Evolutionary conservation across 2,797 vertebrate genomes (phyloP), one percentile per base, ranked within the genome.

Genomic region (Clamator glandarius): DNA sequence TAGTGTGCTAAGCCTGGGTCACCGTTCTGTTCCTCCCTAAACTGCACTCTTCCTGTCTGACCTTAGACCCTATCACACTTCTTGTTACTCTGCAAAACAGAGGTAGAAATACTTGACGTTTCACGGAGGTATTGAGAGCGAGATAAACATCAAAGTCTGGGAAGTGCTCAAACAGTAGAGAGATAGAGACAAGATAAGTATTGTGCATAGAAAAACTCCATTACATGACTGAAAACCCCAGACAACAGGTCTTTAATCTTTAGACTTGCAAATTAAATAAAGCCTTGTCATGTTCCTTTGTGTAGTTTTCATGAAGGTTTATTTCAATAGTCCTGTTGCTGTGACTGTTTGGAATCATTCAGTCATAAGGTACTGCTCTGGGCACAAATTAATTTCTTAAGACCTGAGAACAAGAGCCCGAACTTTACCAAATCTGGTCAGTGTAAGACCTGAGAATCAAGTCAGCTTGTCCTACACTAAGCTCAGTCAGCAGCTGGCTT

Each of bases 61-160:
- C 89, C 66, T 69, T 88, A 73, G 66, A 88, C 73, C 29, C 80
- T 62, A 78, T 44, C 58, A 69, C 73, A 88, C 58, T 92, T 88
- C 89, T 84, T 76, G 35, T 64, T 92, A 84, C 69, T 81, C 42
- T 81, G 73, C 21, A 84, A 86, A 91, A 80, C 5, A 78, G 51
- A 68, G 66, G 62, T 78, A 84, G 66, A 93, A 93, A 78, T 69
- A 91, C 55, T 91, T 84, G 69, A 92, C 2, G 11, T 78, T 86
- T 26, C 58, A 55, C 54, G 66, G 73, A 72, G 33, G 41, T 75
- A 79, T 57, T 90, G 76, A 85, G 46, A 76, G 48, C 82, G 59
- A 85, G 89, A 93, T 89, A 92, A 94, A 91, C 73, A 93, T 94
- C 89, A 95, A 90, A 96, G 93, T 62, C 73, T 91, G 83, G 87